Evolutionary conservation across 2,888 invertebrate genomes (phyloP).

Genomic region (Drosophila buzzatii): DNA sequence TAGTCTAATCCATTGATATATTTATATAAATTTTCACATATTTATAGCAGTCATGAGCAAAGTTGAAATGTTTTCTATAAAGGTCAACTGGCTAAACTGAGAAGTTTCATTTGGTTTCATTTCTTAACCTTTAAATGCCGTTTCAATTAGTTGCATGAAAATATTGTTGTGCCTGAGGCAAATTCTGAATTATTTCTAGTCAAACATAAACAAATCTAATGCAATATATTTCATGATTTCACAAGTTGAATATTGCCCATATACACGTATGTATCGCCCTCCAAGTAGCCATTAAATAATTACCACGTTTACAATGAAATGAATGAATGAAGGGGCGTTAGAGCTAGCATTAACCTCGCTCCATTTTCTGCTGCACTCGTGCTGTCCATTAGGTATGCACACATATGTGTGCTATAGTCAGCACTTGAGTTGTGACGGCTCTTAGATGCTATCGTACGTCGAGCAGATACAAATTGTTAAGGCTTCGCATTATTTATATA

Average conservation of each 20-base stretch:
- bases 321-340: slow-evolving; percentile 38
- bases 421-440: slow-evolving; percentile 24
- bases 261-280: neutral
- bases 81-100: too few relatives aligned
- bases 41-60: neutral
- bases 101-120: neutral
- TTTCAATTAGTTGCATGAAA: neutral
- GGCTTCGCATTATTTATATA: slow-evolving; percentile 7
- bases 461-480: slow-evolving; percentile 37
- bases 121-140: neutral
- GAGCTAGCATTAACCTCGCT: slow-evolving; percentile 31
- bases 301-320: slow-evolving; percentile 54
- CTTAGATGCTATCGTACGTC: slow-evolving; percentile 9
- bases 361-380: slow-evolving; percentile 24
- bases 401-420: neutral
- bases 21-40: neutral
- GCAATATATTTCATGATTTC: slow-evolving; percentile 13
- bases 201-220: slow-evolving; percentile 18
- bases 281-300: slow-evolving; percentile 55
- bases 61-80: neutral
- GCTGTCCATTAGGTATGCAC: slow-evolving; percentile 1
- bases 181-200: neutral
- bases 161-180: neutral
- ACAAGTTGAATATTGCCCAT: slow-evolving; percentile 6
- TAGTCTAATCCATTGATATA: neutral